Evolutionary conservation across 2,113 vertebrate genomes (phyloP).

Genomic region (Chaetops frenatus): DNA sequence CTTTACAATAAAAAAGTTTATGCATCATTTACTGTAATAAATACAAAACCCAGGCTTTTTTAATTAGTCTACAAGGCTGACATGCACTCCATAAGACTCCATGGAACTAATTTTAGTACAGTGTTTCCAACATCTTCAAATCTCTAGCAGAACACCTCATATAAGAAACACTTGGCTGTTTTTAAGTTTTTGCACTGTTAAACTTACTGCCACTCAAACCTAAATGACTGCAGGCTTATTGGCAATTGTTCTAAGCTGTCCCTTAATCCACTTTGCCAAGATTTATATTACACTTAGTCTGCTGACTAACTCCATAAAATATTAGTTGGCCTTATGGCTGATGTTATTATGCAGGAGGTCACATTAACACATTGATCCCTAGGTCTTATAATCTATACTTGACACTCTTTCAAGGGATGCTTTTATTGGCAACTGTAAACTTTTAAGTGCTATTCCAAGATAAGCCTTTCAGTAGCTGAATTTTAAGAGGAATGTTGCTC

Average conservation of each 20-base stretch:
- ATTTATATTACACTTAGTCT: background rate
- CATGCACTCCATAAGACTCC: background rate
- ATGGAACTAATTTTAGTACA: background rate
- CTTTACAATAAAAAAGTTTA: background rate
- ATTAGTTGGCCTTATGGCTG: background rate
- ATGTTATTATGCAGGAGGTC: background rate
- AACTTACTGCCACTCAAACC: background rate
- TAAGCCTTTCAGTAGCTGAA: background rate
- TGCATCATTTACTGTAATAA: background rate
- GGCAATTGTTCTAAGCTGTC: background rate
- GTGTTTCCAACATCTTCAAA: background rate
- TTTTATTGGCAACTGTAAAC: background rate
- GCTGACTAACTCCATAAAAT: background rate
- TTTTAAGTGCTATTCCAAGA: background rate
- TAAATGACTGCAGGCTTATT: background rate
- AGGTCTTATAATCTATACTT: background rate
- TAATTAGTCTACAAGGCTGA: background rate
- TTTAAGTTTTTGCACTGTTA: background rate
- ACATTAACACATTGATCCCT: background rate
- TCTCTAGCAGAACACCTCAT: background rate
- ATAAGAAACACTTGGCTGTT: background rate
- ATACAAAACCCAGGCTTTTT: background rate
- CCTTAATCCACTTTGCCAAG: background rate
- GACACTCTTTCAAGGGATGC: background rate
- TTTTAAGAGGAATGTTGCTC: background rate